Evolutionary conservation across 2,113 vertebrate species (phyloP), one percentile per base, ranked within the genome.

Genomic region (Caranx melampygus): DNA sequence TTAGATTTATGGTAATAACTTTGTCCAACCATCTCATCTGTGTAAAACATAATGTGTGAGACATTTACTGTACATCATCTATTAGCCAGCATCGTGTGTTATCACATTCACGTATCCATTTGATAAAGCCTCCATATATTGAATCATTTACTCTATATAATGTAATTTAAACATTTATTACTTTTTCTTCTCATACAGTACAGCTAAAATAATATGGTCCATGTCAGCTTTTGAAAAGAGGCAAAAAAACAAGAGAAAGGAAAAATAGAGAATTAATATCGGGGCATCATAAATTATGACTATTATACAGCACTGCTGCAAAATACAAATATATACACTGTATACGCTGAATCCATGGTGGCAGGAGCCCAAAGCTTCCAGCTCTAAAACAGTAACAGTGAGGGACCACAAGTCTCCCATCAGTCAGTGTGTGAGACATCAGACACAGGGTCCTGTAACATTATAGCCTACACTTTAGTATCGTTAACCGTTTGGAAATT

Each of bases 241-340:
- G 26, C 45, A 34, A 40, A 47, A 86, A 57, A 37, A 18, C 33
- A 31, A 72, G 4, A 47, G 18, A 7, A 45, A 45, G 12, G 26
- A 72, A 51, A 21, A 63, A 51, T 33, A 61, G 16, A 64, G 61
- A 63, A 59, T 21, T 5, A 26, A 67, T 49, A 16, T 40, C 64
- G 69, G 42, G 79, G 73, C n/a, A 72, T 85, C 65, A 91, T 93
- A 91, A 89, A 88, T 89, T 88, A 90, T 58, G 54, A 66, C 68
- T 76, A 58, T 62, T 62, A 45, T 72, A 82, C 87, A 90, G 79
- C 85, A 79, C 72, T 76, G 67, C 69, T 85, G 72, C 57, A 83
- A 75, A 75, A 84, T 81, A 77, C 58, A 79, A 72, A 72, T 89
- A 80, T 85, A 72, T 89, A 90, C 83, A 89, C 71, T 83, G 68